Base-by-base conservation (phyloP, 1,140 invertebrate species). In the Dinothrombium tinctorium region DNA sequence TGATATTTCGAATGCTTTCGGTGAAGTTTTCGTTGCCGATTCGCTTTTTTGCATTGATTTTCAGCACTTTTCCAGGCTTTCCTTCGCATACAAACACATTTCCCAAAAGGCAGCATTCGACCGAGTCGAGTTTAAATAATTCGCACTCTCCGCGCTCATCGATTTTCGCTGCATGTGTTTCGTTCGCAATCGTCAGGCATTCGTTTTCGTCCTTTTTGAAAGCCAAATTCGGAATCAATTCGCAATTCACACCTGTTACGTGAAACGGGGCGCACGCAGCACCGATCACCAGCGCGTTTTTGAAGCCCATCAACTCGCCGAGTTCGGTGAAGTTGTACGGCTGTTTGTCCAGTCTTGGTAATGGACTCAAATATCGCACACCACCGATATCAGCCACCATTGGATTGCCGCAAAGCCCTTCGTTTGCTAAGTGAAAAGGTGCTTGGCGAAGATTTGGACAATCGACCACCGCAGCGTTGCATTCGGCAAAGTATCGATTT, bases 241-340 rank as follows among this genome's bases (percentile, higher is more conserved):
- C 82, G 53, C n/a, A 78, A 58, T 86, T 86, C 28, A 66, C 67
- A 2, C 73, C 73, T 15, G 72, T 54, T 52, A 70, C 68, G 14
- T 72, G 72, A 66, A n/a, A n/a, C 17, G 84, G 83, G 4, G 83
- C 86, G 19, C 81, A 84, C 15, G 82, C 83, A 29, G 86, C 84
- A 37, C 87, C 86, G 38, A 81, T 68, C n/a, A n/a, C n/a, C n/a
- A n/a, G n/a, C n/a, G n/a, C n/a, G n/a, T n/a, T n/a, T n/a, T n/a
- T n/a, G n/a, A n/a, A n/a, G n/a, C n/a, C 53, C 12, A 57, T 44
- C 2, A 53, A 41, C 33, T 52, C 28, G 17, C 58, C 56, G 17
- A 69, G 47, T 37, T 69, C 57, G 45, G 66, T 63, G 11, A 43
- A 24, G 21, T 36, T 22, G 26, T 44, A 44, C 12, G 21, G 19